Conservation (phyloP, 2,888 invertebrate genomes). For the Drosophila multiciliata region DNA sequence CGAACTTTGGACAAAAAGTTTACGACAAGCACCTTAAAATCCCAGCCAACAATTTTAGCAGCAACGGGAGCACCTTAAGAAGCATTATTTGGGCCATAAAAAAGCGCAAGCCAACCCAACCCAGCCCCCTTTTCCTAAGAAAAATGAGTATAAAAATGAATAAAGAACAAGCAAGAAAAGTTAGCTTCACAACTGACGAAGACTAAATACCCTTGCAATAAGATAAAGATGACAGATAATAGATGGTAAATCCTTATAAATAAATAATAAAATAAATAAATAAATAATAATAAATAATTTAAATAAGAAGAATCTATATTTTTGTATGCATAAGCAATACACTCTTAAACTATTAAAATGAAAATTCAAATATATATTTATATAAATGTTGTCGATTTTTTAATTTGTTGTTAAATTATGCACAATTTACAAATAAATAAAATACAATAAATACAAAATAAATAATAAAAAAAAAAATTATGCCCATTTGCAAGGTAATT, state of each 20-base stretch:
- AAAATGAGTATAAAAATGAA: slow-evolving; percentile 17
- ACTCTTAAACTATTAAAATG: not conserved
- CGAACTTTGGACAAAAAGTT: slow-evolving; percentile 53
- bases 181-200: not conserved
- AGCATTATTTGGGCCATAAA: slow-evolving; percentile 62
- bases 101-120: slow-evolving; percentile 37
- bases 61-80: slow-evolving; percentile 52
- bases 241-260: not conserved
- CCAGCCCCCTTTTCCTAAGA: not conserved
- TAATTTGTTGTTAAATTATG: not conserved
- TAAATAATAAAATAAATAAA: too few relatives aligned
- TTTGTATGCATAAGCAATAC: not conserved
- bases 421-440: not conserved
- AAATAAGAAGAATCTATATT: too few relatives aligned
- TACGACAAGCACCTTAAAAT: slow-evolving; percentile 60
- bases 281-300: too few relatives aligned
- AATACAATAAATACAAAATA: not conserved
- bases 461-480: not conserved
- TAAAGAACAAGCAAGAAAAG: slow-evolving; percentile 6
- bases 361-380: not conserved
- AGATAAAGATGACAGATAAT: not conserved
- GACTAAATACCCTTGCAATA: not conserved
- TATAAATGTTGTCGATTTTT: not conserved
- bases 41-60: slow-evolving; percentile 44
- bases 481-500: slow-evolving; percentile 6